These are phyloP conservation scores for Macquaria australasica DNA, from an alignment of 2,113 vertebrate species.

Conservation along the genomic window DNA sequence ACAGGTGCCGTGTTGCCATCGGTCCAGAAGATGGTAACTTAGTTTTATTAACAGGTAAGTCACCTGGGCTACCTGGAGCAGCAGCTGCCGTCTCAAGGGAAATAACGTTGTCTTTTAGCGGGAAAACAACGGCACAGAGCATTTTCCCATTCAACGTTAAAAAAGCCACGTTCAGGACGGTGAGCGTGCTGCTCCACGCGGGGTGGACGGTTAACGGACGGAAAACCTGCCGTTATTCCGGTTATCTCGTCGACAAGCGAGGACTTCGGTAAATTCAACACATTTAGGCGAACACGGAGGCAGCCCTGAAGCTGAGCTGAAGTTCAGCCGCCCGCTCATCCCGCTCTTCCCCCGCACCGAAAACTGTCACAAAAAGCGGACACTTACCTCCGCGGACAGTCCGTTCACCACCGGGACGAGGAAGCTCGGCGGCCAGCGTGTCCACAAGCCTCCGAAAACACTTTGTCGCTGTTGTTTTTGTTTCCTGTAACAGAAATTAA, in stretches of 20 bases:
- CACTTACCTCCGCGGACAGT: constrained; percentile 41
- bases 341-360: not conserved
- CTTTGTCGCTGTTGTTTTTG: constrained; percentile 8
- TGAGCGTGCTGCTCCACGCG: not conserved
- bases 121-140: not conserved
- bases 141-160: not conserved
- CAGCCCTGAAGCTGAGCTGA: not conserved
- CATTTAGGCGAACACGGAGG: not conserved
- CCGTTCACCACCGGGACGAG: not conserved
- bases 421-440: not conserved
- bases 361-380: constrained; percentile 51
- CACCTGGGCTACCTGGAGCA: not conserved
- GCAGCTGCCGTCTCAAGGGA: not conserved
- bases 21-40: no score
- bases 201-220: not conserved
- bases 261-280: not conserved
- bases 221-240: constrained; percentile 13
- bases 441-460: constrained; percentile 1
- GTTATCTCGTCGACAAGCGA: not conserved
- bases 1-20: constrained; percentile 7
- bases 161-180: not conserved
- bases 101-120: not conserved
- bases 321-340: constrained; percentile 17
- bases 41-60: no score
- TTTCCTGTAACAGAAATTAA: not conserved